phyloP scores from a whole-genome alignment of 2,797 vertebrate genomes.

The Thripadectes ignobilis region DNA sequence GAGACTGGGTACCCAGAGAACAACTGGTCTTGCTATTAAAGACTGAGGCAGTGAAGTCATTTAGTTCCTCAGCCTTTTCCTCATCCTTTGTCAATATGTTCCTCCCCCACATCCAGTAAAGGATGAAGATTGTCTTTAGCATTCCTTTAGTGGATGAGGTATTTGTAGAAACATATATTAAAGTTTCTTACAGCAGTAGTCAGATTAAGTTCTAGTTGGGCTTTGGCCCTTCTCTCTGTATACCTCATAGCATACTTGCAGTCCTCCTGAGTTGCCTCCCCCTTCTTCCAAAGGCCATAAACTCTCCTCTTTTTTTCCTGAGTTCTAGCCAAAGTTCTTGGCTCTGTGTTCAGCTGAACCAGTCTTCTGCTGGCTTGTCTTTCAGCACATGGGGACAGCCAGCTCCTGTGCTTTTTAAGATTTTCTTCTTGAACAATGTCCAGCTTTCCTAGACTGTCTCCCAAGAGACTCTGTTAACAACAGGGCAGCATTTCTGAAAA shows the following conservation, averaged over 20 bases:
- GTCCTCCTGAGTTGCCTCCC: not conserved
- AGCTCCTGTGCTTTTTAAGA: not conserved
- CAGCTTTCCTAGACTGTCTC: not conserved
- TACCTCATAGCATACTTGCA: rapidly evolving
- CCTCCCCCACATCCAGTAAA: not conserved
- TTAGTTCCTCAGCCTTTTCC: not conserved
- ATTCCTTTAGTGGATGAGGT: not conserved
- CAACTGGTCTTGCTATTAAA: not conserved
- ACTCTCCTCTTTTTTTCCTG: not conserved
- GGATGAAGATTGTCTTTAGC: not conserved
- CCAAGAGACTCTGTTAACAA: not conserved
- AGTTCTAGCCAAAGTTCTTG: not conserved
- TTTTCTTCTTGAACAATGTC: not conserved
- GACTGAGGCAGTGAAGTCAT: not conserved
- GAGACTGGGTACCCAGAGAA: not conserved
- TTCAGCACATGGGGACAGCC: not conserved
- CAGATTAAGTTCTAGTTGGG: not conserved
- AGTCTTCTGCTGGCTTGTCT: not conserved
- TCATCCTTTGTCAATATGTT: not conserved
- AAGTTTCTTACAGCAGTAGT: not conserved
- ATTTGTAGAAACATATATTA: not conserved
- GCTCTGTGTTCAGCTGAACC: not conserved
- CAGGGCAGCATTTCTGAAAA: not conserved
- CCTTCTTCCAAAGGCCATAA: not conserved
- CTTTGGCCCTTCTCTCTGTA: not conserved